A percentile compares a stretch with the other conserved stretches of the same genome.
phyloP scores from a whole-genome alignment of 2,888 invertebrate species.

The Thelaira solivaga region DNA sequence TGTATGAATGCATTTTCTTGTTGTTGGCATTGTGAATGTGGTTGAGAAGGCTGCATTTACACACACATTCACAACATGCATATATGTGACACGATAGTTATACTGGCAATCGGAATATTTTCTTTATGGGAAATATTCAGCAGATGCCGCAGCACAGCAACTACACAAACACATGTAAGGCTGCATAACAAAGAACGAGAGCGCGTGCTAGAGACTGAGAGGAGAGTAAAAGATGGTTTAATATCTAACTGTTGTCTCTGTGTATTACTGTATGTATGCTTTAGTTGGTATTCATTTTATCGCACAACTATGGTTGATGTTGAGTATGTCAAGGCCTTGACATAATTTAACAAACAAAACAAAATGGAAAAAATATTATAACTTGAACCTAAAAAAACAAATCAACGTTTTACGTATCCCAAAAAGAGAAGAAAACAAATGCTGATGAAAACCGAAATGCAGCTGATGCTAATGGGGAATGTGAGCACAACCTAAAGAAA shows the following conservation, averaged over 20 bases:
- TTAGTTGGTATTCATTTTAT: constrained; percentile 31
- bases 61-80: no score
- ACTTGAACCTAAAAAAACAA: constrained; percentile 44
- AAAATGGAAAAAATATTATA: constrained; percentile 17
- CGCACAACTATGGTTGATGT: neutral
- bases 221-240: neutral
- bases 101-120: constrained; percentile 37
- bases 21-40: constrained; percentile 25
- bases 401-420: constrained; percentile 15
- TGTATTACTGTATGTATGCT: constrained; percentile 28
- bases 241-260: constrained; percentile 50
- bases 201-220: neutral
- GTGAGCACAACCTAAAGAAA: neutral
- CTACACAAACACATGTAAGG: neutral
- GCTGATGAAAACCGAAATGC: neutral
- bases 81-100: no score
- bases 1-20: constrained; percentile 30
- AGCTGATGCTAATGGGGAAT: neutral
- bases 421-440: constrained; percentile 10
- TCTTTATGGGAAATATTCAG: constrained; percentile 41
- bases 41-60: constrained; percentile 14
- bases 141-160: neutral
- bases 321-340: constrained; percentile 61
- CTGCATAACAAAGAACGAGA: neutral
- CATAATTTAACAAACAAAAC: constrained; percentile 45